These are phyloP conservation scores for Xyrauchen texanus DNA, from an alignment of 2,113 vertebrate species.

Conservation along the genomic window DNA sequence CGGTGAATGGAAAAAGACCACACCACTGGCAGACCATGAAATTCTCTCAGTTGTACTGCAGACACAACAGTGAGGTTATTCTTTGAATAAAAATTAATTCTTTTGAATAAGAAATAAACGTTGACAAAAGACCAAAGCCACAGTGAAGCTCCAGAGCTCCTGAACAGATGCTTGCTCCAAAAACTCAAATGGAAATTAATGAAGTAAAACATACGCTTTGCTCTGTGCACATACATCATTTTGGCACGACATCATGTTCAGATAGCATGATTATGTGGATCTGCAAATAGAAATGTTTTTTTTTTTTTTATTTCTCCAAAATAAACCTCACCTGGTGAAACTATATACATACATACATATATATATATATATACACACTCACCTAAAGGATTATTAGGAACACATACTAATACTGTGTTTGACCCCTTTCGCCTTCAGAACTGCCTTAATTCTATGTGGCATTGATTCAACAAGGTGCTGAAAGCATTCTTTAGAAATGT, in stretches of 20 bases:
- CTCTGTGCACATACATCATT: not conserved
- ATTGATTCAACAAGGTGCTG: too few species aligned
- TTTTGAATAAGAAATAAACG: not conserved
- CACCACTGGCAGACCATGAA: not conserved
- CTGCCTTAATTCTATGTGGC: too few species aligned
- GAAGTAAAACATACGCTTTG: conserved; percentile 21
- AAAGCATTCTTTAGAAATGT: too few species aligned
- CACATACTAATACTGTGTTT: too few species aligned
- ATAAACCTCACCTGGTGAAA: too few species aligned
- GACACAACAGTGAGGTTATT: not conserved
- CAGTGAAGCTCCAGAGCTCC: conserved; percentile 2
- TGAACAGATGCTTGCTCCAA: not conserved
- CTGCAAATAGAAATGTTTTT: too few species aligned
- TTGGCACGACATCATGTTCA: not conserved
- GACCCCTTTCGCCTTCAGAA: too few species aligned
- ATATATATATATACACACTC: too few species aligned
- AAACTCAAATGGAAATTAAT: conserved; percentile 4
- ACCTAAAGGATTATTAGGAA: too few species aligned
- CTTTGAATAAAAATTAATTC: conserved; percentile 3
- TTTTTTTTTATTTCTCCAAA: too few species aligned
- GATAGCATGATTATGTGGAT: not conserved
- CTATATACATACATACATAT: too few species aligned
- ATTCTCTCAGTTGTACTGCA: not conserved
- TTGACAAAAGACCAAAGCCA: not conserved
- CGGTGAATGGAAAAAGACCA: not conserved